Conservation (phyloP, 2,888 invertebrate genomes). For the Pegoplata infirma region DNA sequence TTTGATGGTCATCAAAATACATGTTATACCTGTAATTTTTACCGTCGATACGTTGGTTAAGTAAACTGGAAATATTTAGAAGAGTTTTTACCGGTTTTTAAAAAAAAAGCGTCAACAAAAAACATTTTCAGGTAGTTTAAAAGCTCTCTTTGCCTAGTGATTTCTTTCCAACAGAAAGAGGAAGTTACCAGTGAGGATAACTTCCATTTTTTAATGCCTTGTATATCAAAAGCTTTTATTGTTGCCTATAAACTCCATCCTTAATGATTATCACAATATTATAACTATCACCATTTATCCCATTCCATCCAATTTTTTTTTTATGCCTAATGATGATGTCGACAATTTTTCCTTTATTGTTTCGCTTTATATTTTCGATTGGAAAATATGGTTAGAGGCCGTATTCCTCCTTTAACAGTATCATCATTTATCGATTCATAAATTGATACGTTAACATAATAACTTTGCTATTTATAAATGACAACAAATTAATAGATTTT, state of each 20-base stretch:
- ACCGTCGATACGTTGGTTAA: too few relatives aligned
- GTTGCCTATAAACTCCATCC: constrained; percentile 1
- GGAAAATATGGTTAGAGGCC: background rate
- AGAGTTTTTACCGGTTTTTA: too few relatives aligned
- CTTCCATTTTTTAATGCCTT: too few relatives aligned
- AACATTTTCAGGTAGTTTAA: too few relatives aligned
- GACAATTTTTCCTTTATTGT: constrained; percentile 38
- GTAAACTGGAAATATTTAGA: too few relatives aligned
- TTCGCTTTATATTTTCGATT: constrained; percentile 25
- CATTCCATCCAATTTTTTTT: background rate
- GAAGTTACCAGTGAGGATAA: too few relatives aligned
- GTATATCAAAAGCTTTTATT: background rate
- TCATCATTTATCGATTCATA: constrained; percentile 37
- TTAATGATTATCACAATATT: constrained; percentile 26
- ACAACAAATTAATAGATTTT: constrained; percentile 35
- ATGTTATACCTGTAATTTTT: too few relatives aligned
- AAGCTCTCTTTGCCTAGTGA: too few relatives aligned
- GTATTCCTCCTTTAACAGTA: constrained; percentile 21
- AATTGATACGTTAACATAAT: background rate
- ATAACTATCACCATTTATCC: constrained; percentile 28
- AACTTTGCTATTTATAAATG: background rate
- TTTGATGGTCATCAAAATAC: too few relatives aligned
- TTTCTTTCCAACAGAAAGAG: too few relatives aligned
- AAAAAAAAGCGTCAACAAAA: too few relatives aligned
- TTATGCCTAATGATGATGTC: constrained; percentile 37